Percentiles rank a stretch among this genome's conserved stretches.
These are phyloP conservation scores for Nymphalis io DNA, from an alignment of 1,140 invertebrate genomes.

Conservation along the genomic window DNA sequence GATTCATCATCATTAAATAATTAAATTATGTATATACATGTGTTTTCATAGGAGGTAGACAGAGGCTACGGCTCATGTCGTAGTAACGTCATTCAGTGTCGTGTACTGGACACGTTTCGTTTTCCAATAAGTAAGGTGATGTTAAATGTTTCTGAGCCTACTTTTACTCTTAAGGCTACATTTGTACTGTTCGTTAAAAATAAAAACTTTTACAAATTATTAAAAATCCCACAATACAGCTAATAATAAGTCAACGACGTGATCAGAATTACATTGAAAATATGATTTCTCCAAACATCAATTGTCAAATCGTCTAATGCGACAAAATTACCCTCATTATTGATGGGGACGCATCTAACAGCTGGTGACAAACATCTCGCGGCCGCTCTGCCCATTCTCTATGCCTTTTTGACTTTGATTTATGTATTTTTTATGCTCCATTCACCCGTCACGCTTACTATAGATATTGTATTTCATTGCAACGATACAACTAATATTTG, in stretches of 20 bases:
- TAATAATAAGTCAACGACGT: constrained; percentile 22
- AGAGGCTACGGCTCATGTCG: no score
- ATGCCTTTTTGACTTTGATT: constrained; percentile 84
- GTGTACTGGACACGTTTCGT: no score
- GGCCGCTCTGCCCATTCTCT: constrained; percentile 76
- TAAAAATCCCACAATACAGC: not conserved
- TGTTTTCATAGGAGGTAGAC: no score
- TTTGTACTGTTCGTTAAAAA: not conserved
- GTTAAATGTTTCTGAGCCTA: no score
- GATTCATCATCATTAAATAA: no score
- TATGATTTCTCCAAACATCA: constrained; percentile 55
- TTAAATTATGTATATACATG: no score
- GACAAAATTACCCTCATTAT: constrained; percentile 80
- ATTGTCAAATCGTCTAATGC: constrained; percentile 73
- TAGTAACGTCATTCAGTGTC: no score
- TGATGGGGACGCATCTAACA: constrained; percentile 65
- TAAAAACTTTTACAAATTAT: not conserved
- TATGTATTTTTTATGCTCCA: constrained; percentile 80
- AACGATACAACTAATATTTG: constrained; percentile 8
- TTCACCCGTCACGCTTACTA: constrained; percentile 76
- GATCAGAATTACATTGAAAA: constrained; percentile 23
- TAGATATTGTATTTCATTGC: constrained; percentile 56
- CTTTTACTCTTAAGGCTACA: no score
- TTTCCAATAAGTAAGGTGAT: no score
- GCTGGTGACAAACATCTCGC: constrained; percentile 74